Conservation (phyloP, 2,797 vertebrate species). For the Dendrocincla tyrannina region DNA sequence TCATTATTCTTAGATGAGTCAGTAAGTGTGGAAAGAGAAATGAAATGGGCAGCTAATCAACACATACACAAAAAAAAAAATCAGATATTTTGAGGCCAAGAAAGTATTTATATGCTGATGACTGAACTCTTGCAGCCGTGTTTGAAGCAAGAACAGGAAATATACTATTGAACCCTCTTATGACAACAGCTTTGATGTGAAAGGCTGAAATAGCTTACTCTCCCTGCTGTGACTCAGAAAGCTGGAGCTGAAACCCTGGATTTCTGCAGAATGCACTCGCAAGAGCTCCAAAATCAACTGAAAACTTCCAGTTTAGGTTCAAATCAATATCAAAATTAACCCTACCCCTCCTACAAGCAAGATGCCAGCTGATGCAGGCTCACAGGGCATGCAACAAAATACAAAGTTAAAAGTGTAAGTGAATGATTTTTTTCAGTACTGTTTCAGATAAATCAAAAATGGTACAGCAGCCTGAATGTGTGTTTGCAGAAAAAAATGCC, state of each 20-base stretch:
- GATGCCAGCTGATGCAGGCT: neutral
- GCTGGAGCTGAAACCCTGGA: neutral
- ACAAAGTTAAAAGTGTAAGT: neutral
- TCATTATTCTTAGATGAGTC: slow-evolving; percentile 42
- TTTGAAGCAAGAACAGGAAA: slow-evolving; percentile 40
- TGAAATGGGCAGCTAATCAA: slow-evolving; percentile 27
- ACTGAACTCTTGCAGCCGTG: slow-evolving; percentile 24
- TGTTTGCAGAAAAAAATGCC: neutral
- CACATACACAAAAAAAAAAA: neutral
- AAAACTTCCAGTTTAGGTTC: neutral
- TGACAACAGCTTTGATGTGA: neutral
- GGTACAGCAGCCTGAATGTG: neutral
- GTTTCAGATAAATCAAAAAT: neutral
- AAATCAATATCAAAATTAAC: neutral
- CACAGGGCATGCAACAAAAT: neutral
- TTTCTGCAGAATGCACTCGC: neutral
- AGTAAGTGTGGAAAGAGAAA: slow-evolving; percentile 31
- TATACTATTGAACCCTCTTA: slow-evolving; percentile 21
- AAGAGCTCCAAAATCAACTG: neutral
- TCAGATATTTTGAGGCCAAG: slow-evolving; percentile 10
- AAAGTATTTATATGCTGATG: slow-evolving; percentile 44
- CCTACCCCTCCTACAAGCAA: neutral
- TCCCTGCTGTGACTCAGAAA: neutral
- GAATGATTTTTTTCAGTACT: neutral
- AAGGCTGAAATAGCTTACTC: neutral